phyloP scores from a whole-genome alignment of 2,888 invertebrate genomes.

The Leptothorax acervorum region DNA sequence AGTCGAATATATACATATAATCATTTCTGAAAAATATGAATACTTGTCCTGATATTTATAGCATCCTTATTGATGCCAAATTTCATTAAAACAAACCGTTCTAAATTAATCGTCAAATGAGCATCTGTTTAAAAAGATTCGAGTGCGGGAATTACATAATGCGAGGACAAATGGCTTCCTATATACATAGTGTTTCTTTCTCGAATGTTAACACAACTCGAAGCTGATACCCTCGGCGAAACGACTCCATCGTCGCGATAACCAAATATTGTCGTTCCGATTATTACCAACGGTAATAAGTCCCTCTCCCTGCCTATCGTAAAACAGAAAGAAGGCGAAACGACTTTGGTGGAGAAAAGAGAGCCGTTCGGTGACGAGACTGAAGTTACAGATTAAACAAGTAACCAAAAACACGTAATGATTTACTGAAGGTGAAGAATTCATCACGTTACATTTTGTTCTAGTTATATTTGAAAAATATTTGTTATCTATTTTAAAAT shows the following conservation, averaged over 20 bases:
- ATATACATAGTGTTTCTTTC: slow-evolving; percentile 48
- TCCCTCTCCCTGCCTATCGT: slow-evolving; percentile 46
- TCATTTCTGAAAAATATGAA: not conserved
- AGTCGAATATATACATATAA: not conserved
- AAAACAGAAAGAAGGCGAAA: slow-evolving; percentile 50
- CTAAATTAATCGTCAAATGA: slow-evolving; percentile 39
- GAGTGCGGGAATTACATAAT: slow-evolving; percentile 41
- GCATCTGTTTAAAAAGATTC: slow-evolving; percentile 33
- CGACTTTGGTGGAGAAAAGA: slow-evolving; percentile 20
- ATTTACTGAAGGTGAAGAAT: slow-evolving; percentile 19
- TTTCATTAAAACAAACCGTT: slow-evolving; percentile 23
- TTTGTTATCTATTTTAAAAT: not conserved
- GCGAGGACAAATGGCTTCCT: slow-evolving; percentile 44
- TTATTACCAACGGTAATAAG: slow-evolving; percentile 55
- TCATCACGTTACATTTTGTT: not conserved
- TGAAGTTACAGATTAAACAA: slow-evolving; percentile 50
- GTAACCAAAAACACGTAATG: slow-evolving; percentile 16
- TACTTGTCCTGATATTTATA: not conserved
- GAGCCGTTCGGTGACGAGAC: slow-evolving; percentile 23
- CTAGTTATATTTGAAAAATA: not conserved
- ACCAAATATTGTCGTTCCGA: slow-evolving; percentile 57
- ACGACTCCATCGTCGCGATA: slow-evolving; percentile 56
- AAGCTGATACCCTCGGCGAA: slow-evolving; percentile 54
- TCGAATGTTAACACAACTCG: slow-evolving; percentile 54
- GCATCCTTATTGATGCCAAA: not conserved